Evolutionary conservation across 2,888 invertebrate genomes (phyloP), one percentile per base, ranked within the genome.

Genomic region (Ecliptopera silaceata): DNA sequence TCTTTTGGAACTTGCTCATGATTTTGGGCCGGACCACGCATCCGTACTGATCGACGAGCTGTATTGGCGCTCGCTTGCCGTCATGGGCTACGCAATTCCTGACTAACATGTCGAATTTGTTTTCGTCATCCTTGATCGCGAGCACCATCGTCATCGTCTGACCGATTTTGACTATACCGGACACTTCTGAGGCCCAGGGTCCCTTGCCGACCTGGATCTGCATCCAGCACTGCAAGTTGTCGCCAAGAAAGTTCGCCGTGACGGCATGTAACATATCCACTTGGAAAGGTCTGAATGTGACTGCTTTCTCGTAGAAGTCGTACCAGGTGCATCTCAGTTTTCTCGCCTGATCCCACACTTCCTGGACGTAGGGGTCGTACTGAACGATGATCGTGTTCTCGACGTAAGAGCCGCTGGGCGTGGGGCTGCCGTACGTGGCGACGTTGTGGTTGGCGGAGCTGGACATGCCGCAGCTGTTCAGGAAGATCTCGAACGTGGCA

Each of bases 91-190:
- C 97, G 84, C 98, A 98, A 82, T 98, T 98, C 64, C 98, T 93
- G 31, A 98, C 97, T 64, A 98, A 86, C 97, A 98, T 98, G 76
- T 98, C 98, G 84, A 98, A 98, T 90, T 98, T 98, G 76, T 97
- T 97, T 85, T 98, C 98, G 72, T 98, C 97, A 71, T 98, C 98
- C 86, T 98, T 98, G 75, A 98, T 98, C 17, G 98, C 98, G 59
- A 98, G 91, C 10, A 98, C 98, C 98, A 98, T 98, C 10, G 98
- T 98, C 98, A 98, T 98, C 0, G 98, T 98, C 82, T 98, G 98
- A 18, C 98, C 98, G 67, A 98, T 98, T 89, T 98, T 98, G 8
- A 98, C 98, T 74, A 98, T 97, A 51, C 98, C 98, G 0, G 97
- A 97, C 29, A 98, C 98, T 88, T 98, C 98, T 11, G 97, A 97